Percentiles rank a stretch among this genome's conserved stretches.
Conservation (phyloP, 1,140 invertebrate genomes). For the Calephelis nemesis region DNA sequence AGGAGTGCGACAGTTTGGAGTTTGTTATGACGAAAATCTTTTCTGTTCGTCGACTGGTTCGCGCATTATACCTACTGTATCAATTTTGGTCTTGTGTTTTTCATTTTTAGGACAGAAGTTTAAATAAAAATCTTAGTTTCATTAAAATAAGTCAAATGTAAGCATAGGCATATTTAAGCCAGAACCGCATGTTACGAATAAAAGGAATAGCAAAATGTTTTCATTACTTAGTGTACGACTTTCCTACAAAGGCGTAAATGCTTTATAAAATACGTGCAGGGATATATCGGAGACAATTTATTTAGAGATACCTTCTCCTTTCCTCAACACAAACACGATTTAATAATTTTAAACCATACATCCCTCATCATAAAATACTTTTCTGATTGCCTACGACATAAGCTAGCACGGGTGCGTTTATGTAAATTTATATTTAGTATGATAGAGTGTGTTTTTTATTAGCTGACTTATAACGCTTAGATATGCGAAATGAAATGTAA, state of each 20-base stretch:
- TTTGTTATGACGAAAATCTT: no score
- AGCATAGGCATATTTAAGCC: no score
- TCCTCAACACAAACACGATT: constrained; percentile 25
- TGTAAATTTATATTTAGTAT: not conserved
- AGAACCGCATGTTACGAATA: no score
- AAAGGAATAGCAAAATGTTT: not conserved
- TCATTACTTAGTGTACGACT: constrained; percentile 36
- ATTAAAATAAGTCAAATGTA: no score
- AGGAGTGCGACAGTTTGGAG: no score
- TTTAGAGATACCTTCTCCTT: constrained; percentile 48
- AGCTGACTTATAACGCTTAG: constrained; percentile 5
- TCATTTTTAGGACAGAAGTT: no score
- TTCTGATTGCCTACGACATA: constrained; percentile 17
- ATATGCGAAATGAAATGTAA: constrained; percentile 37
- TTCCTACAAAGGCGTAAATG: constrained; percentile 58
- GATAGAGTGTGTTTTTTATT: constrained; percentile 15
- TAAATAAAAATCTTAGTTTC: no score
- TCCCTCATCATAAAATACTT: not conserved
- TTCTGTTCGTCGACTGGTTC: no score
- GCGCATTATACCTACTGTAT: no score
- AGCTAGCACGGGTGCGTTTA: not conserved
- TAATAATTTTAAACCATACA: constrained; percentile 20
- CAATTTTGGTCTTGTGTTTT: no score
- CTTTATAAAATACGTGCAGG: constrained; percentile 61
- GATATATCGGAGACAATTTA: constrained; percentile 73